A percentile compares a stretch with the other conserved stretches of the same genome.
Conservation (phyloP, 2,888 invertebrate genomes). For the Drosophila neutralis region DNA sequence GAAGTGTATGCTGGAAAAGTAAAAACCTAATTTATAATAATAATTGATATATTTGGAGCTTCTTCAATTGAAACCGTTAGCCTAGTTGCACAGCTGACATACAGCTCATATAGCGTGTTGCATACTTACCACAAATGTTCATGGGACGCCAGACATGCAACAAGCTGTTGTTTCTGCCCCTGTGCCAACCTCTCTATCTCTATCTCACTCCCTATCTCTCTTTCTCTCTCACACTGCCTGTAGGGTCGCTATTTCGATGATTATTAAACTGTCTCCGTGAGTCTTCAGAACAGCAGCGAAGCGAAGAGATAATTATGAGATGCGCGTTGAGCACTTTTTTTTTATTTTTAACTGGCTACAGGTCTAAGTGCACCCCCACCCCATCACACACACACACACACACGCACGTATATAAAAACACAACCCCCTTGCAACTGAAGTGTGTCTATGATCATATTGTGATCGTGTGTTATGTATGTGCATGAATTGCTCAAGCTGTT, state of each 20-base stretch:
- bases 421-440: not conserved
- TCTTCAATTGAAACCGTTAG: conserved; percentile 4
- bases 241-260: conserved; percentile 40
- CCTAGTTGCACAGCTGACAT: conserved; percentile 44
- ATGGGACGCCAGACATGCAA: conserved; percentile 44
- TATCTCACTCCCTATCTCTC: not conserved
- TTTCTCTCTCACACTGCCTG: not conserved
- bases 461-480: not conserved
- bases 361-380: not conserved
- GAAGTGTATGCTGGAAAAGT: not conserved
- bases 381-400: not conserved
- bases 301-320: conserved; percentile 80
- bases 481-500: not conserved
- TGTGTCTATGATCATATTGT: conserved; percentile 5
- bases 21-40: not conserved
- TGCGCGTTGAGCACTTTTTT: conserved; percentile 65
- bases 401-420: not conserved
- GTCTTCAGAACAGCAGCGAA: conserved; percentile 73
- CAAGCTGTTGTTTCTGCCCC: conserved; percentile 41
- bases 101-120: conserved; percentile 49
- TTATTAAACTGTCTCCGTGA: conserved; percentile 78
- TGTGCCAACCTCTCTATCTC: not conserved
- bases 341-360: conserved; percentile 16
- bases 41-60: not conserved
- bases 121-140: conserved; percentile 32